Evolutionary conservation across 2,113 vertebrate species (phyloP).

Genomic region (Oenanthe melanoleuca): DNA sequence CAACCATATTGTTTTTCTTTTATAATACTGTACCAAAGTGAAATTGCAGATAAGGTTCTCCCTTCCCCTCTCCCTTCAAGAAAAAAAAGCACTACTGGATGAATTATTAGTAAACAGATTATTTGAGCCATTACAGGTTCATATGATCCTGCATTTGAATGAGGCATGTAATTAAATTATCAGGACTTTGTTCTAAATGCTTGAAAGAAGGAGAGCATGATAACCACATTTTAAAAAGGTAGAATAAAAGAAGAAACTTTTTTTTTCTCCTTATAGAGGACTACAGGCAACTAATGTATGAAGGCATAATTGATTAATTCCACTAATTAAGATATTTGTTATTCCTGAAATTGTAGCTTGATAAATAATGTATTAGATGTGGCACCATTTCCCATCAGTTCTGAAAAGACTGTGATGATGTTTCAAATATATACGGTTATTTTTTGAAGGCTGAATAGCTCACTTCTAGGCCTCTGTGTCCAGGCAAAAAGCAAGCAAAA

Average conservation of each 20-base stretch:
- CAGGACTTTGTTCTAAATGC: slow-evolving; percentile 59
- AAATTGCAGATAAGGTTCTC: slow-evolving; percentile 71
- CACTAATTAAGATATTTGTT: slow-evolving; percentile 66
- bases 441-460: slow-evolving; percentile 13
- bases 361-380: slow-evolving; percentile 55
- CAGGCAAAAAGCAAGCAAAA: background rate
- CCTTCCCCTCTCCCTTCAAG: slow-evolving; percentile 14
- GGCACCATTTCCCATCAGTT: slow-evolving; percentile 2
- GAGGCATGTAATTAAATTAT: slow-evolving; percentile 69
- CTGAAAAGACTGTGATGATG: background rate
- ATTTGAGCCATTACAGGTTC: slow-evolving; percentile 69
- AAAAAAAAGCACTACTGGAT: slow-evolving; percentile 32
- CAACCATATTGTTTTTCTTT: slow-evolving; percentile 69
- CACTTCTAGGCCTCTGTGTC: background rate
- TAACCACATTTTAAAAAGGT: slow-evolving; percentile 60
- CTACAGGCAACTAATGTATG: slow-evolving; percentile 39
- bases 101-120: slow-evolving; percentile 70
- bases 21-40: slow-evolving; percentile 60
- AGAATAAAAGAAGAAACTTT: slow-evolving; percentile 45
- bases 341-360: slow-evolving; percentile 50
- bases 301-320: slow-evolving; percentile 63
- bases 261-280: slow-evolving; percentile 20
- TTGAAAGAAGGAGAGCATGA: slow-evolving; percentile 50
- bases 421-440: slow-evolving; percentile 10
- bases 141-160: slow-evolving; percentile 60